phyloP scores from a whole-genome alignment of 2,888 invertebrate species.

The Plagodis dolabraria region DNA sequence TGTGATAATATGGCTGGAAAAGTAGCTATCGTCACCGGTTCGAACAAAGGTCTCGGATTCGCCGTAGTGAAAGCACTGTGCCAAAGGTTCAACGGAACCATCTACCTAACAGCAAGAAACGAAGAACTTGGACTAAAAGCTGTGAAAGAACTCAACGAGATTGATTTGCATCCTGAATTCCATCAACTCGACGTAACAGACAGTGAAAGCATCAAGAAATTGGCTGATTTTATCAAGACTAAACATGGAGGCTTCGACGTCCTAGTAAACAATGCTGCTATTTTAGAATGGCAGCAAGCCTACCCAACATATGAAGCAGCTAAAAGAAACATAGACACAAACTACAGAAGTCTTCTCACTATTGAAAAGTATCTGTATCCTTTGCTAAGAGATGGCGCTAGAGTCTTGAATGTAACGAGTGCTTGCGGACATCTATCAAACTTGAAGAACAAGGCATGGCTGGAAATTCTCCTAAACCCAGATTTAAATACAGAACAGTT shows the following conservation, averaged over 20 bases:
- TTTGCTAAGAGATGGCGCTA: slow-evolving; percentile 87
- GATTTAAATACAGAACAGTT: slow-evolving; percentile 66
- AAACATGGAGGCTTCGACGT: slow-evolving; percentile 89
- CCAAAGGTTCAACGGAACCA: slow-evolving; percentile 86
- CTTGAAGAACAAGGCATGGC: slow-evolving; percentile 67
- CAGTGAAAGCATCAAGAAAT: slow-evolving; percentile 81
- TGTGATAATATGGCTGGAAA: slow-evolving; percentile 56
- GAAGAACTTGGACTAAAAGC: slow-evolving; percentile 84
- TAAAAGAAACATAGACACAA: slow-evolving; percentile 68
- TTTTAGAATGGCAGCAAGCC: slow-evolving; percentile 65
- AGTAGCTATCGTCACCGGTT: slow-evolving; percentile 86
- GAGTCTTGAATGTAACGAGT: slow-evolving; percentile 89
- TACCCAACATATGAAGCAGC: slow-evolving; percentile 75
- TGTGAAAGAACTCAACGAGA: slow-evolving; percentile 82
- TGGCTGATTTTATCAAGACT: slow-evolving; percentile 84
- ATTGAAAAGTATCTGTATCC: slow-evolving; percentile 86
- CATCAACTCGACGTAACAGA: slow-evolving; percentile 89
- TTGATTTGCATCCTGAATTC: slow-evolving; percentile 83
- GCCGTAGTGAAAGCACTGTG: slow-evolving; percentile 88
- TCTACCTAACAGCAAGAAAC: slow-evolving; percentile 89
- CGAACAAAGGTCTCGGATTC: slow-evolving; percentile 89
- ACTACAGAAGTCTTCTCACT: slow-evolving; percentile 66
- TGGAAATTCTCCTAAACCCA: slow-evolving; percentile 53
- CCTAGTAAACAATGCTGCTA: slow-evolving; percentile 90
- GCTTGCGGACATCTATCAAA: slow-evolving; percentile 74